Conservation (phyloP, 2,888 invertebrate species). For the Netelia melanura region DNA sequence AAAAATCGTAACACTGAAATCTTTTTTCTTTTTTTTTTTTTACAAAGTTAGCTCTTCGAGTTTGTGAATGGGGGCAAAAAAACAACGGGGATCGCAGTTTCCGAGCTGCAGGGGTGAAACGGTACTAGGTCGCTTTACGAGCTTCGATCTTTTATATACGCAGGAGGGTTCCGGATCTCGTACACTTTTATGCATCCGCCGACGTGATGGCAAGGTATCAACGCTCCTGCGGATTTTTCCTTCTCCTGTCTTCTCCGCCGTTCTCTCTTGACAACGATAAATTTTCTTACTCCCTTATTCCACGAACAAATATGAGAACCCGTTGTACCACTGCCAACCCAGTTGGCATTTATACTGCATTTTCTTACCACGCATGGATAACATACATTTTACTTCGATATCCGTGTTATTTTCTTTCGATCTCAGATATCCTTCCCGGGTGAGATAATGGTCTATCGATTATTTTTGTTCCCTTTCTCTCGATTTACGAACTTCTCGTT, state of each 20-base stretch:
- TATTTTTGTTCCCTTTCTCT: not conserved
- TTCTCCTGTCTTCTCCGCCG: not conserved
- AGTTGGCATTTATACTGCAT: constrained; percentile 21
- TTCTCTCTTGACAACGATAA: constrained; percentile 35
- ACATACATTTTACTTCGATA: constrained; percentile 35
- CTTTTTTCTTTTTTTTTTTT: not conserved
- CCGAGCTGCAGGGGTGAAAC: constrained; percentile 10
- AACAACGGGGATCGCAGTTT: constrained; percentile 9
- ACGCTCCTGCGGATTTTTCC: constrained; percentile 8
- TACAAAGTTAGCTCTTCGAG: not conserved
- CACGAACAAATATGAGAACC: constrained; percentile 32
- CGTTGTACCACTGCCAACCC: not conserved
- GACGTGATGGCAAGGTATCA: constrained; percentile 32
- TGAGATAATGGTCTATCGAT: not conserved
- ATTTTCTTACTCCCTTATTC: constrained; percentile 31
- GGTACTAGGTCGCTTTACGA: constrained; percentile 60
- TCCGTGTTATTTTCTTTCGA: constrained; percentile 27
- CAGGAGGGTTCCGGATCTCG: constrained; percentile 49
- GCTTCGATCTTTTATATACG: constrained; percentile 31
- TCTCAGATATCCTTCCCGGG: not conserved
- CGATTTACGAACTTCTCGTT: not conserved
- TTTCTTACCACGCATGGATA: constrained; percentile 25
- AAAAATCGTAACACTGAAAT: not conserved
- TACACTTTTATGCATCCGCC: constrained; percentile 55
- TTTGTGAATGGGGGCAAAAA: not conserved